These are phyloP conservation scores for Camponotus pennsylvanicus DNA, from an alignment of 1,140 invertebrate genomes.

Conservation along the genomic window DNA sequence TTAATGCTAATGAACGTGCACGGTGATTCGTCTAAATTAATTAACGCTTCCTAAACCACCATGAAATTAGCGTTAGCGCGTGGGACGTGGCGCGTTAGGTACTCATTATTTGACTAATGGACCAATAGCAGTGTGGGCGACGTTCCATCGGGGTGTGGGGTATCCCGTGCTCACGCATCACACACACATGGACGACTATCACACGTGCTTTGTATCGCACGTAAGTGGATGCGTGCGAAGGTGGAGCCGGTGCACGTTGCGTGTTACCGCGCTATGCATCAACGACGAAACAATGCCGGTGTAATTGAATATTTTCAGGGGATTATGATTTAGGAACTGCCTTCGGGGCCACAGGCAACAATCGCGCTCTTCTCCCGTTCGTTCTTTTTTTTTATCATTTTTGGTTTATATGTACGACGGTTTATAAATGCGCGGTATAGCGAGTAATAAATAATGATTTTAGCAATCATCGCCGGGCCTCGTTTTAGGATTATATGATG, in stretches of 20 bases:
- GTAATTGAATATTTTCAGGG: slow-evolving; percentile 62
- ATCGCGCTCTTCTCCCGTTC: slow-evolving; percentile 1
- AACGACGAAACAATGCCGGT: slow-evolving; percentile 60
- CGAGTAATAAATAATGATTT: slow-evolving; percentile 53
- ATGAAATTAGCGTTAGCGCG: slow-evolving; percentile 56
- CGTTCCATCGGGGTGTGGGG: not conserved
- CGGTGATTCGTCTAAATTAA: slow-evolving; percentile 60
- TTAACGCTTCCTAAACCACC: slow-evolving; percentile 61
- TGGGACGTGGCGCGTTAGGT: slow-evolving; percentile 44
- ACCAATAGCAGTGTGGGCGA: slow-evolving; percentile 43
- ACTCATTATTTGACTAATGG: slow-evolving; percentile 56
- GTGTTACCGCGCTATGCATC: slow-evolving; percentile 60
- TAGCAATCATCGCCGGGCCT: slow-evolving; percentile 12
- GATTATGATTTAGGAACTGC: slow-evolving; percentile 59
- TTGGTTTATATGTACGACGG: slow-evolving; percentile 33
- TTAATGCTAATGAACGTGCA: slow-evolving; percentile 55
- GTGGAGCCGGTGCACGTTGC: slow-evolving; percentile 49
- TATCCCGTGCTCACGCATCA: slow-evolving; percentile 34
- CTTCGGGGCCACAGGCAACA: slow-evolving; percentile 24
- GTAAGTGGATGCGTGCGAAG: slow-evolving; percentile 51
- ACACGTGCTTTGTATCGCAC: slow-evolving; percentile 22
- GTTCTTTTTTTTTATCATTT: slow-evolving; percentile 20
- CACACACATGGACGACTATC: slow-evolving; percentile 16
- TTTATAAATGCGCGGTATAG: slow-evolving; percentile 18
- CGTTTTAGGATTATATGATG: not conserved